Evolutionary conservation across 2,113 vertebrate genomes (phyloP).

Genomic region (Laticauda laticaudata): DNA sequence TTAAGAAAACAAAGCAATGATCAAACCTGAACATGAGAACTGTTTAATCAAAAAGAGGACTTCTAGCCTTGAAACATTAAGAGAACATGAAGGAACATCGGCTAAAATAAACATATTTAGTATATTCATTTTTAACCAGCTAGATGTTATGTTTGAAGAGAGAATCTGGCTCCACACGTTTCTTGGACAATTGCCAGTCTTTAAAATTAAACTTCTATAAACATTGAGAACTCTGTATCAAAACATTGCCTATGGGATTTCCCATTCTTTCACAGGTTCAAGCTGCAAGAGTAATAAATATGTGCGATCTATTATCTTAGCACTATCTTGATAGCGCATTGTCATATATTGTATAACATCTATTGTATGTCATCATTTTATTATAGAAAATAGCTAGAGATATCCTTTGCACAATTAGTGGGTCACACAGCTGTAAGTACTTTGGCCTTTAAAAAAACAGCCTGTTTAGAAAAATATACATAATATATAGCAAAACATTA

Average conservation of each 20-base stretch:
- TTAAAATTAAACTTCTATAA: not conserved
- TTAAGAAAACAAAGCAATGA: not conserved
- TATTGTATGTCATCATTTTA: not conserved
- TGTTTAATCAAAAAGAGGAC: not conserved
- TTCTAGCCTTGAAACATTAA: not conserved
- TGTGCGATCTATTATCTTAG: not conserved
- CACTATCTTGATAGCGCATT: not conserved
- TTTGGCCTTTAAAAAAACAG: rapidly evolving
- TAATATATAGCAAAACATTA: slow-evolving; percentile 4
- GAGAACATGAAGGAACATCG: not conserved
- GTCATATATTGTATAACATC: not conserved
- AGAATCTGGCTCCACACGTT: not conserved
- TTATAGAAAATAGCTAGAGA: not conserved
- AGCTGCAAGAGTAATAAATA: not conserved
- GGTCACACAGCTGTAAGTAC: rapidly evolving
- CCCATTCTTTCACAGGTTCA: not conserved
- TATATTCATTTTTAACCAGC: not conserved
- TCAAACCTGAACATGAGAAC: not conserved
- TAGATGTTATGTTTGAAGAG: not conserved
- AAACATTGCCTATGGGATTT: not conserved
- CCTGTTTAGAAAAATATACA: slow-evolving; percentile 11
- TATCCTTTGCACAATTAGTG: not conserved
- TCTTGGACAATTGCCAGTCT: not conserved
- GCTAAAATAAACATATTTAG: not conserved
- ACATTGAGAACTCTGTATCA: not conserved